Percentiles rank a stretch among this genome's conserved stretches.
These are phyloP conservation scores for Podotricha telesiphe DNA, from an alignment of 2,888 invertebrate species.

Conservation along the genomic window DNA sequence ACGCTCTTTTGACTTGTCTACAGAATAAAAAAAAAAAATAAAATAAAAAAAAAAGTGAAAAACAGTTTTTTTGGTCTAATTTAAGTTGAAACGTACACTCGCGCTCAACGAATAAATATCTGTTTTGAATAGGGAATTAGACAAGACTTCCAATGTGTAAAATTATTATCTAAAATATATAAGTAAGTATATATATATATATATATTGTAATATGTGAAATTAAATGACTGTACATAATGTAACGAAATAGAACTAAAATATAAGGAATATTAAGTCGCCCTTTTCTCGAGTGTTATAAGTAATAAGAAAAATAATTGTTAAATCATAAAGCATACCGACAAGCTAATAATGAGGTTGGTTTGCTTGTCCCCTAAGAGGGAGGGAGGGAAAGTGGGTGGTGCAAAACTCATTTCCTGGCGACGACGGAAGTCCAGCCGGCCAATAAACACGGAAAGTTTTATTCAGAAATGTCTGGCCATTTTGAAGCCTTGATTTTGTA, in stretches of 20 bases:
- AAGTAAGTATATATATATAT: neutral
- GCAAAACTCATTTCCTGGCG: slow-evolving; percentile 79
- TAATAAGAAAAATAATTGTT: slow-evolving; percentile 41
- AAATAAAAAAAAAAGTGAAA: no score
- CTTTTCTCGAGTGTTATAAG: slow-evolving; percentile 43
- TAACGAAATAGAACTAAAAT: neutral
- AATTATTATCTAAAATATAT: no score
- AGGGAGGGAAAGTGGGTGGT: slow-evolving; percentile 43
- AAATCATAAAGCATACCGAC: slow-evolving; percentile 50
- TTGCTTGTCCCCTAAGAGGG: slow-evolving; percentile 59
- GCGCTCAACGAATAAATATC: no score
- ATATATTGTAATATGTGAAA: neutral
- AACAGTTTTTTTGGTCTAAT: neutral
- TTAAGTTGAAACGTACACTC: neutral
- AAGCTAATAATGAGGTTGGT: slow-evolving; percentile 69
- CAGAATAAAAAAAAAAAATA: no score
- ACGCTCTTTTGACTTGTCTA: no score
- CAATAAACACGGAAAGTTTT: slow-evolving; percentile 75
- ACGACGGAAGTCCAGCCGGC: slow-evolving; percentile 69
- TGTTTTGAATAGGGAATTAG: no score
- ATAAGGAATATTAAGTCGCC: slow-evolving; percentile 11
- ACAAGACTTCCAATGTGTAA: no score
- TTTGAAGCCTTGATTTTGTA: slow-evolving; percentile 65
- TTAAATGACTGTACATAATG: neutral
- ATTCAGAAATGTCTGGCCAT: slow-evolving; percentile 64